Base-by-base conservation (phyloP, 2,797 vertebrate genomes). In the Otus scops region DNA sequence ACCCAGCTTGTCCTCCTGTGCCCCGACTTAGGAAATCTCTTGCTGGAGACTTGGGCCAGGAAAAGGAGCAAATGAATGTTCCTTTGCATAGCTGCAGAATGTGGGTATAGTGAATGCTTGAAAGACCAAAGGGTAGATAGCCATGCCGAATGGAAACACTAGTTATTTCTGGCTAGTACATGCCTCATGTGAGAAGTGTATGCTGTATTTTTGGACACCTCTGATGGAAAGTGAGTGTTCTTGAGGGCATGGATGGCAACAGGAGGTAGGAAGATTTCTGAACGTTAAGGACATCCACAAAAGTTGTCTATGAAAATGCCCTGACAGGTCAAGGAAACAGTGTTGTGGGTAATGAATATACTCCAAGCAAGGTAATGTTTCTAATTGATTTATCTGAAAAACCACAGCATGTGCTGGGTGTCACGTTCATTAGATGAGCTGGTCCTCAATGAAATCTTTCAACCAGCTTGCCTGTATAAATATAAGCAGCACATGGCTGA, bases 101-200 rank as follows among this genome's bases (percentile, higher is more conserved):
- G 81, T 39, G 84, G 23, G 28, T 30, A 69, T 30, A 91, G 88
- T 77, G 87, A 83, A 74, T 88, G 57, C 89, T 38, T 93, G 91
- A 85, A 94, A 92, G 84, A 91, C 32, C 91, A 92, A 96, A 94
- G 89, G 82, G 84, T 89, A 91, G 81, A 93, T 41, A 94, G 75
- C 64, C 87, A 57, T 0, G 8, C 48, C 12, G 41, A 82, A 87
- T 96, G 93, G 95, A 92, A 95, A 94, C 68, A 83, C 74, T 47
- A 45, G 84, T 56, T 97, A 96, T 97, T 96, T 96, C 92, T 92
- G 87, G 68, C 91, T 53, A 77, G 92, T 64, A 80, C 1, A 2
- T 83, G 68, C 92, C 92, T 94, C 84, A 87, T 92, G 86, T 93
- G 92, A 93, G 89, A 67, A 68, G 38, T 18, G 50, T 36, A 10